Conservation (phyloP, 1,140 invertebrate genomes). For the Calliphora vicina region DNA sequence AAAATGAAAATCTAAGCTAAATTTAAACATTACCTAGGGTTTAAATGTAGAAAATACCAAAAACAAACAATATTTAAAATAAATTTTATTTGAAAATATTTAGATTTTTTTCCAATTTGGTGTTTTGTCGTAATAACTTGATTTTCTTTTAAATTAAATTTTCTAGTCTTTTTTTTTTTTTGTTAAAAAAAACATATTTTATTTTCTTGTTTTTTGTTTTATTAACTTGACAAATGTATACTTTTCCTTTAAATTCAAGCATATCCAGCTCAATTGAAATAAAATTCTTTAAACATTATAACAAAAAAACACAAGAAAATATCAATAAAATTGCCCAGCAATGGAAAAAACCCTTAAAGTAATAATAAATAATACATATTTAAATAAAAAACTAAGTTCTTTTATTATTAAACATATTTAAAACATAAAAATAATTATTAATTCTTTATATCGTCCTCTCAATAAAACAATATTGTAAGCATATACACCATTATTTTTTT, state of each 20-base stretch:
- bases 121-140: not conserved
- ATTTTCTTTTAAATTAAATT: not conserved
- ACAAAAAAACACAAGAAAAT: not conserved
- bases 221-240: too few species aligned
- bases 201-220: not conserved
- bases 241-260: constrained; percentile 11
- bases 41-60: not conserved
- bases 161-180: not conserved
- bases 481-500: too few species aligned
- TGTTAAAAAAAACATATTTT: not conserved
- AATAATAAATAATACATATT: not conserved
- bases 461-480: too few species aligned
- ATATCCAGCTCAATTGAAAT: constrained; percentile 27
- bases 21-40: not conserved
- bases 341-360: not conserved
- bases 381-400: not conserved
- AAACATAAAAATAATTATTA: not conserved
- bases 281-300: not conserved
- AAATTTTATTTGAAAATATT: not conserved
- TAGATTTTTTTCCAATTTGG: not conserved
- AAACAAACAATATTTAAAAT: not conserved
- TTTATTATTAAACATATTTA: constrained; percentile 4
- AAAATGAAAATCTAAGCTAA: not conserved
- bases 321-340: constrained; percentile 21
- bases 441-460: too few species aligned